A percentile compares a stretch with the other conserved stretches of the same genome.
These are phyloP conservation scores for Microplitis deprimator DNA, from an alignment of 2,888 invertebrate genomes.

Conservation along the genomic window DNA sequence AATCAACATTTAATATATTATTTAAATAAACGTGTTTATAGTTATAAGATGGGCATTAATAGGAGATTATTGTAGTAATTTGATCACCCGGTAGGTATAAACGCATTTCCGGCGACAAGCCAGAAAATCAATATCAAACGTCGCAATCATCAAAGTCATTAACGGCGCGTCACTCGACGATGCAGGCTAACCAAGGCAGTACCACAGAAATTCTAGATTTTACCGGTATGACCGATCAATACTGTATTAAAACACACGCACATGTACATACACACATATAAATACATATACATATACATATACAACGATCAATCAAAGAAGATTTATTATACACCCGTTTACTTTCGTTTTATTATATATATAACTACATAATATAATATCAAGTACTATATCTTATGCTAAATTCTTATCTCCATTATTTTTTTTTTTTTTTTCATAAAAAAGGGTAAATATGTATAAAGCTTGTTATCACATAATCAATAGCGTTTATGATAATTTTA, in stretches of 20 bases:
- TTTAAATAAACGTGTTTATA: background rate
- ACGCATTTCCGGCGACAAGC: conserved; percentile 30
- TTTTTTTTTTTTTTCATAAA: background rate
- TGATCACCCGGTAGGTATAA: conserved; percentile 43
- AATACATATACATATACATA: background rate
- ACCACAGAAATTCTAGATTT: conserved; percentile 3
- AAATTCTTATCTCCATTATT: background rate
- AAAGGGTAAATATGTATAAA: background rate
- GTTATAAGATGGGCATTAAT: background rate
- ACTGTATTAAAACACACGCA: conserved; percentile 10
- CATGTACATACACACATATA: background rate
- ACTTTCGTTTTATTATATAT: background rate
- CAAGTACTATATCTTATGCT: background rate
- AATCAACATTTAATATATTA: background rate
- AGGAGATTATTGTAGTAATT: background rate
- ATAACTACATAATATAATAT: background rate
- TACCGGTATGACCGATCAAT: conserved; percentile 28
- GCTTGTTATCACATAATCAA: background rate
- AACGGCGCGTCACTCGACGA: conserved; percentile 40
- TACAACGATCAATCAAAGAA: background rate
- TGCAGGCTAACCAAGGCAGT: background rate
- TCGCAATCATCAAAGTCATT: conserved; percentile 57
- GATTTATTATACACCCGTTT: background rate
- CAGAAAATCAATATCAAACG: conserved; percentile 37
- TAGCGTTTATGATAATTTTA: background rate